A percentile compares a stretch with the other conserved stretches of the same genome.
Conservation (phyloP, 1,140 invertebrate species). For the Zaprionus ornatus region DNA sequence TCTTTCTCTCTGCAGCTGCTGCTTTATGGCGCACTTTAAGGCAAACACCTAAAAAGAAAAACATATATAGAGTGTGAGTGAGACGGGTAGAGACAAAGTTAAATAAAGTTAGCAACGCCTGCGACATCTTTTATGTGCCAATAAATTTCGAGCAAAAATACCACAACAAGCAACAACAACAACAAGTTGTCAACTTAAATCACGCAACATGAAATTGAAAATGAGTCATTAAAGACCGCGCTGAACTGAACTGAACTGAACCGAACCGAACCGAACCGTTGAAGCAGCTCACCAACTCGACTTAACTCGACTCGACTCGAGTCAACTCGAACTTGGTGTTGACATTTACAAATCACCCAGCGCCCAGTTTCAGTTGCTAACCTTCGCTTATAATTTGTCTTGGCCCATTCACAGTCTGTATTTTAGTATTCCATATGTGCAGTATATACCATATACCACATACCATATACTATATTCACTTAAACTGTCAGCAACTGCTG, state of each 20-base stretch:
- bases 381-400: constrained; percentile 76
- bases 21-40: constrained; percentile 79
- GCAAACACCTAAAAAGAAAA: constrained; percentile 71
- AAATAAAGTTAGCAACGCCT: constrained; percentile 81
- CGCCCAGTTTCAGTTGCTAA: constrained; percentile 67
- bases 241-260: constrained; percentile 9
- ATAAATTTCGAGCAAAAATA: constrained; percentile 72
- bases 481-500: constrained; percentile 19
- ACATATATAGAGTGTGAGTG: constrained; percentile 14
- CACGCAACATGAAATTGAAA: constrained; percentile 77
- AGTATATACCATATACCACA: background rate
- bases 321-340: constrained; percentile 58
- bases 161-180: constrained; percentile 44
- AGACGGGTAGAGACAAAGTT: constrained; percentile 42
- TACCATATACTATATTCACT: constrained; percentile 1
- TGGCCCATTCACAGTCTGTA: constrained; percentile 30
- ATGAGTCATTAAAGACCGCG: constrained; percentile 68
- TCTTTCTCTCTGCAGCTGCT: constrained; percentile 7
- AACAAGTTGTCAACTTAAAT: constrained; percentile 66
- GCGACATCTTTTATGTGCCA: constrained; percentile 75
- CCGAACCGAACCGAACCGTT: background rate
- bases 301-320: constrained; percentile 3
- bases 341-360: constrained; percentile 80
- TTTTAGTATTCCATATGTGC: constrained; percentile 12
- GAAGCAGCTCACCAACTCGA: background rate